Evolutionary conservation across 2,888 invertebrate genomes (phyloP), one percentile per base, ranked within the genome.

Genomic region (Maniola hyperantus): DNA sequence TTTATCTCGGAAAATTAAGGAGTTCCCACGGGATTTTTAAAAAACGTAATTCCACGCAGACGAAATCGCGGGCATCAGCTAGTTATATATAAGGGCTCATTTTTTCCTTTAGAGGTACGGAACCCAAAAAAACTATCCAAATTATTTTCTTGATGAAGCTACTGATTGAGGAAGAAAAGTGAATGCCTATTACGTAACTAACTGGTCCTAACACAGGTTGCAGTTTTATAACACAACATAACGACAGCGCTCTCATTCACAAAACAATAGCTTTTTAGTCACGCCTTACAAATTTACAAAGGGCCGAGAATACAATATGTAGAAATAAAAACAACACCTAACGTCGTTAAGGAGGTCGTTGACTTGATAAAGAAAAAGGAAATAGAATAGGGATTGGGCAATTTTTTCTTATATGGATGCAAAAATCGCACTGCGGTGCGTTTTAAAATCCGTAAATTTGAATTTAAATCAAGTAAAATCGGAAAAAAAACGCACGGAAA

Each of bases 261-360:
- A 64, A 70, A 76, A 78, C 78, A 78, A 77, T 77, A 69, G 76
- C 73, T 73, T 74, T 77, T 77, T 76, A 75, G 79, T 77, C 76
- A 78, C 77, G 78, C 76, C 74, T 72, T 76, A 73, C 75, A 74
- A 76, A 74, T 72, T 72, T 71, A 73, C 73, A 75, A 74, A 75
- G 73, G 71, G 66, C 70, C 68, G 65, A 71, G 70, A 76, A 76
- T 67, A 73, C 71, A 73, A 72, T 74, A 68, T 69, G 72, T 65
- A 68, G 73, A 72, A 72, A 72, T 71, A 72, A 71, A n/a, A 69
- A 69, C 67, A 67, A 69, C 68, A 71, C 69, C 68, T 66, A 57
- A 65, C 54, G 60, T 64, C 65, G 65, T 57, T 68, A 70, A 68
- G 57, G 64, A 68, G 70, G 64, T 68, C 70, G 64, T 61, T 53